Evolutionary conservation across 2,113 vertebrate species (phyloP).

Genomic region (Nannobrachium achirus): DNA sequence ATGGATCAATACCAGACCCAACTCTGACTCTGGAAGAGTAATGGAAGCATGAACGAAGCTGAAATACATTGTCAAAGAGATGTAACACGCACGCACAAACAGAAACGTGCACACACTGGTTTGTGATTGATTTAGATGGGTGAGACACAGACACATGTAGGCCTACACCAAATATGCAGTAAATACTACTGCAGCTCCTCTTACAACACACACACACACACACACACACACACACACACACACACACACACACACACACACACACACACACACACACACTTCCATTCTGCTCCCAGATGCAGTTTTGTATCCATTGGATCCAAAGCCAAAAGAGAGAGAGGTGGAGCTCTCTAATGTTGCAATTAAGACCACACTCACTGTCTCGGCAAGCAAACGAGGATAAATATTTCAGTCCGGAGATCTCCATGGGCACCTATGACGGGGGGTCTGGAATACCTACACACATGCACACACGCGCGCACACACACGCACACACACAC

Average conservation of each 20-base stretch:
- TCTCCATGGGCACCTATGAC: constrained; percentile 71
- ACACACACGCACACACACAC: constrained; percentile 14
- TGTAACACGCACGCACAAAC: constrained; percentile 8
- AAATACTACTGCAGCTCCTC: no score
- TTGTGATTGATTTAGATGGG: no score
- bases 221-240: background rate
- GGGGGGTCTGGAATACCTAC: constrained; percentile 74
- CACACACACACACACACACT: constrained; percentile 15
- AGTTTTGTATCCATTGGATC: constrained; percentile 53
- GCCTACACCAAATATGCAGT: no score
- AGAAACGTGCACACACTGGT: no score
- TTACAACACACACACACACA: no score
- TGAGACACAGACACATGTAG: no score
- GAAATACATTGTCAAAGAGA: background rate
- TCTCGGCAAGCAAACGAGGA: constrained; percentile 71
- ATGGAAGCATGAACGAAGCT: constrained; percentile 24
- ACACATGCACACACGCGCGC: constrained; percentile 19
- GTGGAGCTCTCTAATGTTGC: constrained; percentile 76
- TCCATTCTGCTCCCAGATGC: constrained; percentile 52
- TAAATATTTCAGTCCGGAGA: constrained; percentile 79
- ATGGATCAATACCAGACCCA: constrained; percentile 40
- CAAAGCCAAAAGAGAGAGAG: constrained; percentile 58
- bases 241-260: constrained; percentile 11
- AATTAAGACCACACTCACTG: constrained; percentile 76
- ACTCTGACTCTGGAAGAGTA: constrained; percentile 27